These are phyloP conservation scores for Drosophila kepulauana DNA, from an alignment of 1,140 invertebrate genomes.

Conservation along the genomic window DNA sequence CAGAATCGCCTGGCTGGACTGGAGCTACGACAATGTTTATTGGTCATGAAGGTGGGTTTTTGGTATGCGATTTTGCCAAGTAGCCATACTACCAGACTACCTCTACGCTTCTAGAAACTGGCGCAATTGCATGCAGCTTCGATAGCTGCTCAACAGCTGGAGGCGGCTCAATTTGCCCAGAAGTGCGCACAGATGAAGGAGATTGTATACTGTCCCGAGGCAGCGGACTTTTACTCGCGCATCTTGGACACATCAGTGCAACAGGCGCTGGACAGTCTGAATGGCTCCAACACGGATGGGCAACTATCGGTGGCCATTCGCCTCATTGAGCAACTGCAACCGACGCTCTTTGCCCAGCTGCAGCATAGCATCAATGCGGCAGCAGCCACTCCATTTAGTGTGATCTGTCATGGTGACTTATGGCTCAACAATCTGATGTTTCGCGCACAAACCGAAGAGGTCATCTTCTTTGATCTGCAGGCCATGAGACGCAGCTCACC, in stretches of 20 bases:
- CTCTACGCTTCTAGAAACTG: conserved; percentile 62
- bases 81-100: background rate
- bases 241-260: conserved; percentile 76
- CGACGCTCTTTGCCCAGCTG: conserved; percentile 65
- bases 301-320: conserved; percentile 66
- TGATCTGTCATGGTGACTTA: conserved; percentile 85
- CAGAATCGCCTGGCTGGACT: conserved; percentile 68
- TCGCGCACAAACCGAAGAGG: conserved; percentile 69
- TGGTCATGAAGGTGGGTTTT: conserved; percentile 77
- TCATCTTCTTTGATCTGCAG: conserved; percentile 86
- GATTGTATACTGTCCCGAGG: conserved; percentile 79
- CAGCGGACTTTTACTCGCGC: conserved; percentile 72
- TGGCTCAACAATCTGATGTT: conserved; percentile 85
- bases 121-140: conserved; percentile 79
- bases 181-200: conserved; percentile 62
- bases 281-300: conserved; percentile 69
- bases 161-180: conserved; percentile 47
- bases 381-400: conserved; percentile 61
- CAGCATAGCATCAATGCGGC: conserved; percentile 60
- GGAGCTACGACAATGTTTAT: conserved; percentile 69
- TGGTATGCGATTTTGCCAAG: too few species aligned
- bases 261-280: conserved; percentile 74
- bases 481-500: conserved; percentile 86
- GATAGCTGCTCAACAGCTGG: conserved; percentile 66
- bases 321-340: conserved; percentile 61